Evolutionary conservation across 2,797 vertebrate species (phyloP), one percentile per base, ranked within the genome.

Genomic region (Danio kyathit): DNA sequence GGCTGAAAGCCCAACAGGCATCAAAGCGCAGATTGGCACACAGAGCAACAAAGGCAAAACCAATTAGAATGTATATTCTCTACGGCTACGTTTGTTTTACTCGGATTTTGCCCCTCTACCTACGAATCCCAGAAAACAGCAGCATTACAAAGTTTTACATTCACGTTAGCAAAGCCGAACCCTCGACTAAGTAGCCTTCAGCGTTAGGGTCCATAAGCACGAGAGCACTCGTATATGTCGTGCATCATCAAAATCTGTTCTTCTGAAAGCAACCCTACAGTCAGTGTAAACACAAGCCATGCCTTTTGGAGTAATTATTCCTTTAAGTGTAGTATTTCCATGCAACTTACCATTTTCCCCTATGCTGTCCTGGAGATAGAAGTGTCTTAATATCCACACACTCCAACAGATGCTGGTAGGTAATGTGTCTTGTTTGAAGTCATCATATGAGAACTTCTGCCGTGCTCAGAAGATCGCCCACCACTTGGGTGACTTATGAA

Each of bases 361-460:
- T 96, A 93, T 92, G 95, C 96, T 96, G 96, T 97, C 96, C 96
- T 95, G 95, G 95, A 97, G 96, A 97, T 94, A 95, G 95, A 96
- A 97, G 96, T 96, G 97, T 95, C 95, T 97, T 97, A 99, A 97
- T 97, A 98, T 97, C 96, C 96, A 95, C 96, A 97, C 96, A 97
- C 96, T 96, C 96, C 96, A 98, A 97, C 97, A 98, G 97, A 97
- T 97, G 97, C 97, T 96, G 96, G 95, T 95, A 97, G 97, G 96
- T 97, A 97, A 97, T 97, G 97, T 97, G 96, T 97, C 97, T 99
- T 97, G 96, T 98, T 99, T 99, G 97, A 98, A 99, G 97, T 99
- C 98, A 99, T 99, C 98, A 97, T 99, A 97, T 95, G 98, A 98
- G 96, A 98, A 99, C 95, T 99, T 99, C 95, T 96, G 96, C 97